Evolutionary conservation across 2,113 vertebrate species (phyloP).

Genomic region (Nettapus auritus): DNA sequence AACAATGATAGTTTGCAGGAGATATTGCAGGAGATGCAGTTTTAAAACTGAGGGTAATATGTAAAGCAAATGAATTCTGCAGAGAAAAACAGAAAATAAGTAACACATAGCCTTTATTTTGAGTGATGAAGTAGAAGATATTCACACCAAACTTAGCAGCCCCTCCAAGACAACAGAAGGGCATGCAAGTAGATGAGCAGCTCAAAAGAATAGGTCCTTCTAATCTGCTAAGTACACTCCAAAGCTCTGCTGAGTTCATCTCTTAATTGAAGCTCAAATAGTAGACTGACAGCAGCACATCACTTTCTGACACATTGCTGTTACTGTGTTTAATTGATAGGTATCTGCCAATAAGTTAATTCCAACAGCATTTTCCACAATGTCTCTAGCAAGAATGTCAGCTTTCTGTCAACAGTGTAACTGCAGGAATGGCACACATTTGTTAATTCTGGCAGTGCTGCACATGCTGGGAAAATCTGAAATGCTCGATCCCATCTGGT

Average conservation of each 20-base stretch:
- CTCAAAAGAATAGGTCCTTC: not conserved
- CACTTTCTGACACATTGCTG: not conserved
- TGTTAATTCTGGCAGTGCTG: not conserved
- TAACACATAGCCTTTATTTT: not conserved
- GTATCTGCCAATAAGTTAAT: slow-evolving; percentile 11
- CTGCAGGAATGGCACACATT: not conserved
- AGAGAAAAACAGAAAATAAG: not conserved
- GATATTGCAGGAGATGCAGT: not conserved
- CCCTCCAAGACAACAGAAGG: not conserved
- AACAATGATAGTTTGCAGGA: not conserved
- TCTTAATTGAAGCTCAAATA: not conserved
- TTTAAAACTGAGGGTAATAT: not conserved
- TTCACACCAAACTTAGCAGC: not conserved
- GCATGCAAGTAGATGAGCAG: not conserved
- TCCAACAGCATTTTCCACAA: not conserved
- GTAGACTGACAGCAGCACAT: not conserved
- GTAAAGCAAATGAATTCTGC: not conserved
- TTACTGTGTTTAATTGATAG: not conserved
- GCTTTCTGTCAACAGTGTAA: slow-evolving; percentile 26
- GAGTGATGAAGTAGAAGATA: not conserved
- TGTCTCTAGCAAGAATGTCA: not conserved
- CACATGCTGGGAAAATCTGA: not conserved
- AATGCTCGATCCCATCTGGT: not conserved
- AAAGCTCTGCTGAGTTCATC: not conserved
- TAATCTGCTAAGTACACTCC: not conserved